Percentiles rank a stretch among this genome's conserved stretches.
phyloP scores from a whole-genome alignment of 2,797 vertebrate species.

The Rhadinocentrus ornatus region DNA sequence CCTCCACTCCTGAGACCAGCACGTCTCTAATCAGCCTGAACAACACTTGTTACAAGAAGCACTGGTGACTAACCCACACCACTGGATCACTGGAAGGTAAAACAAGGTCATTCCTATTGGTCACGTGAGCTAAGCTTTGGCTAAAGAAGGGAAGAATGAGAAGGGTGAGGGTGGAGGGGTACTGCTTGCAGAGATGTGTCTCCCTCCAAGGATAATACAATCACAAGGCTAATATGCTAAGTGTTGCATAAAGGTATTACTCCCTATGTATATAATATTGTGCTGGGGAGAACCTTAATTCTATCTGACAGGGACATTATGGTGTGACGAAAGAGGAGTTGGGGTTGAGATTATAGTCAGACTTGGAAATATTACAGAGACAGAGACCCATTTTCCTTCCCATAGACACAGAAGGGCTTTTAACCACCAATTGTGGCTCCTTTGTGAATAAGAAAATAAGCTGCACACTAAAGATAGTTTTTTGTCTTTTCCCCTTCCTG shows the following conservation, averaged over 20 bases:
- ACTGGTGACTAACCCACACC: conserved; percentile 50
- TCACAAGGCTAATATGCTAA: conserved; percentile 79
- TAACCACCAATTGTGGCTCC: conserved; percentile 27
- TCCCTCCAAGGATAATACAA: conserved; percentile 72
- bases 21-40: conserved; percentile 61
- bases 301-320: conserved; percentile 75
- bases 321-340: conserved; percentile 47
- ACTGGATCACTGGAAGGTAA: conserved; percentile 48
- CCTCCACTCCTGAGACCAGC: conserved; percentile 60
- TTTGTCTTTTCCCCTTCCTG: background rate
- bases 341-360: conserved; percentile 46
- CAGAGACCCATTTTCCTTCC: conserved; percentile 32
- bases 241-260: conserved; percentile 76
- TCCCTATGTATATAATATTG: conserved; percentile 68
- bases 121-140: conserved; percentile 55
- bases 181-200: conserved; percentile 38
- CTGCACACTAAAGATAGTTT: conserved; percentile 34
- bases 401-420: conserved; percentile 66
- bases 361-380: conserved; percentile 39
- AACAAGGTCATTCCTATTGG: conserved; percentile 49
- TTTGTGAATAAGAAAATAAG: conserved; percentile 48
- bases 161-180: background rate
- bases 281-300: conserved; percentile 69
- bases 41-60: conserved; percentile 53
- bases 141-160: conserved; percentile 29